Evolutionary conservation across 2,113 vertebrate species (phyloP), one percentile per base, ranked within the genome.

Genomic region (Rallus limicola): DNA sequence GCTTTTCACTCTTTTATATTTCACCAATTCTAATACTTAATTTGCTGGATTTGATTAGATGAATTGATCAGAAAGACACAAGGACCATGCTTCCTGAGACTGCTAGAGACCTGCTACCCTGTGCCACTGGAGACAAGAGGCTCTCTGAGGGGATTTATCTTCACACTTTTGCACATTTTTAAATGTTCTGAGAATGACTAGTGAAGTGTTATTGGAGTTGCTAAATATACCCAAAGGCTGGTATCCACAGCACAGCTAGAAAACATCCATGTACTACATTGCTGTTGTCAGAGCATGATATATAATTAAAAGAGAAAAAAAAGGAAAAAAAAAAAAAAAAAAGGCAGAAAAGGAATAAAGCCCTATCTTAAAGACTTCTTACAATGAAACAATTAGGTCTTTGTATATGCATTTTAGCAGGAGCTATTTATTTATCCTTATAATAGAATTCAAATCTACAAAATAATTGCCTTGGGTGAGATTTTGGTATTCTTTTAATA

Each of bases 191-290:
- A 84, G 50, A 79, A 67, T 55, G 33, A 93, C 76, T 33, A 68
- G 25, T 90, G 86, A 96, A 96, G 78, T 77, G 50, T 63, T 92
- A 90, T 19, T 92, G 42, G 31, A 94, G 91, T 92, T 95, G 75
- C 76, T 95, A 94, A 88, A 89, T 96, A 95, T 36, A 86, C 38
- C 25, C 64, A 31, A 62, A 85, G 46, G 44, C 33, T 89, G 52
- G 17, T 95, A 92, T 93, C 67, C 26, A 40, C 33, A 90, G 19
- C 38, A 83, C 38, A 82, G 58, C 34, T 85, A 82, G 93, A 95
- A 88, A 7, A 55, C 25, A 46, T 82, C 29, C 60, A 81, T 9
- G 19, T 42, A 84, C 42, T 59, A 67, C 11, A 36, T 20, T 75
- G 52, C 21, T 86, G 23, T 92, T 92, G 75, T 90, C 36, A 87